Conservation (phyloP, 2,888 invertebrate genomes). For the Drosophila tripunctata region DNA sequence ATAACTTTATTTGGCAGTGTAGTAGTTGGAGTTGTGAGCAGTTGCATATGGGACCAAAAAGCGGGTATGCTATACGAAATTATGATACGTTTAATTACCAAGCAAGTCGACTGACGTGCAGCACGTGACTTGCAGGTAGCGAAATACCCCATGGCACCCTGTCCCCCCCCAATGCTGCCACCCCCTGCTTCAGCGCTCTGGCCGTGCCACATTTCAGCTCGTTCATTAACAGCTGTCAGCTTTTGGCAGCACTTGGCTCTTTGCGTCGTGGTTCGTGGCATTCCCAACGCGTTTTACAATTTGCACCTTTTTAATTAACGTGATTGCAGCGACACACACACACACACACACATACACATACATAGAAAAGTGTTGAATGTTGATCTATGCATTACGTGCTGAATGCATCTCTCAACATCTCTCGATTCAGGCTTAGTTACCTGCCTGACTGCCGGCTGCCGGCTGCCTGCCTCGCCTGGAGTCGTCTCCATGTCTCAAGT, state of each 20-base stretch:
- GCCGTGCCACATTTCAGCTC: constrained; percentile 54
- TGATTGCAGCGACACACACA: constrained; percentile 75
- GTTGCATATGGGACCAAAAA: constrained; percentile 29
- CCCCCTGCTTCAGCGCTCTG: neutral
- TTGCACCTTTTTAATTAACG: constrained; percentile 83
- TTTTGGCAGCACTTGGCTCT: constrained; percentile 75
- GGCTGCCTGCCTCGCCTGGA: constrained; percentile 26
- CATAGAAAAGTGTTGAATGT: constrained; percentile 35
- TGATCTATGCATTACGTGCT: constrained; percentile 82
- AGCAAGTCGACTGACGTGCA: constrained; percentile 57
- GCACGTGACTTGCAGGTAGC: constrained; percentile 69
- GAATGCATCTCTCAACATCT: constrained; percentile 63
- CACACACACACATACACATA: constrained; percentile 17
- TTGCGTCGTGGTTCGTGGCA: constrained; percentile 49
- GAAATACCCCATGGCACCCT: constrained; percentile 4
- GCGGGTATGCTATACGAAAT: constrained; percentile 57
- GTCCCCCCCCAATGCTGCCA: neutral
- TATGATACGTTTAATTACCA: constrained; percentile 78
- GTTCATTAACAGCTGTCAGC: constrained; percentile 82
- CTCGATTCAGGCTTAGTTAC: constrained; percentile 23
- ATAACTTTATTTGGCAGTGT: neutral
- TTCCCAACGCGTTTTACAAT: constrained; percentile 79
- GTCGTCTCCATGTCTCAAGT: constrained; percentile 69
- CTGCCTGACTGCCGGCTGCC: constrained; percentile 14
- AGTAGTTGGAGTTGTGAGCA: neutral